Conservation (phyloP, 2,888 invertebrate genomes). For the Tolmerus cingulatus region DNA sequence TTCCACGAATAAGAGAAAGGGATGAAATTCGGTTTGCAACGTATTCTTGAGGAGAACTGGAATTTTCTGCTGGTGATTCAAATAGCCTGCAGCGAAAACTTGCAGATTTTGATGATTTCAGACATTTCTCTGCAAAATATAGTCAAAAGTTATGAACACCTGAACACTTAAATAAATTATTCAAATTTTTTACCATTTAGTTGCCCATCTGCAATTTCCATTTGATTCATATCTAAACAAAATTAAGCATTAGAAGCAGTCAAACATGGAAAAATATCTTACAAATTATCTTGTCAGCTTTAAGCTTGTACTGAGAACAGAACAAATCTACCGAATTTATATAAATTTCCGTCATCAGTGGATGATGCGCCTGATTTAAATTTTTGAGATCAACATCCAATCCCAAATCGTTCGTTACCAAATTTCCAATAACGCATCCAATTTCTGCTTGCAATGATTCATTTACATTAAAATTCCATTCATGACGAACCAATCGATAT, state of each 20-base stretch:
- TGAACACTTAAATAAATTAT: neutral
- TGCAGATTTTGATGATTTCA: constrained; percentile 59
- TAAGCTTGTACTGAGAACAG: constrained; percentile 58
- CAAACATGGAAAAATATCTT: constrained; percentile 49
- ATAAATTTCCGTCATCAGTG: constrained; percentile 57
- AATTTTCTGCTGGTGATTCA: constrained; percentile 43
- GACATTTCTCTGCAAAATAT: constrained; percentile 53
- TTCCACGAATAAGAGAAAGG: constrained; percentile 50
- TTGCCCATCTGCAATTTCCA: constrained; percentile 57
- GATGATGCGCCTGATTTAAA: constrained; percentile 70
- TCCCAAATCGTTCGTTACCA: constrained; percentile 68
- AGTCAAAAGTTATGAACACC: neutral
- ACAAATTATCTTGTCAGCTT: constrained; percentile 57
- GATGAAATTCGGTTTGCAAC: constrained; percentile 54
- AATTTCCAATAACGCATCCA: constrained; percentile 64
- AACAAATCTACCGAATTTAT: constrained; percentile 57
- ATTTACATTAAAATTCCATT: constrained; percentile 70
- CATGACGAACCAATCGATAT: constrained; percentile 71
- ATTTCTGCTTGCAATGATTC: constrained; percentile 69
- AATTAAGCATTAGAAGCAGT: neutral
- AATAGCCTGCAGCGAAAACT: constrained; percentile 59
- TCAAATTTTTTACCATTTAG: constrained; percentile 53
- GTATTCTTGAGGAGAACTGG: constrained; percentile 46
- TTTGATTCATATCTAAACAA: constrained; percentile 58
- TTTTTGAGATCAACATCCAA: constrained; percentile 76